These are phyloP conservation scores for Todiramphus saurophagus DNA, from an alignment of 2,113 vertebrate genomes.

Conservation along the genomic window DNA sequence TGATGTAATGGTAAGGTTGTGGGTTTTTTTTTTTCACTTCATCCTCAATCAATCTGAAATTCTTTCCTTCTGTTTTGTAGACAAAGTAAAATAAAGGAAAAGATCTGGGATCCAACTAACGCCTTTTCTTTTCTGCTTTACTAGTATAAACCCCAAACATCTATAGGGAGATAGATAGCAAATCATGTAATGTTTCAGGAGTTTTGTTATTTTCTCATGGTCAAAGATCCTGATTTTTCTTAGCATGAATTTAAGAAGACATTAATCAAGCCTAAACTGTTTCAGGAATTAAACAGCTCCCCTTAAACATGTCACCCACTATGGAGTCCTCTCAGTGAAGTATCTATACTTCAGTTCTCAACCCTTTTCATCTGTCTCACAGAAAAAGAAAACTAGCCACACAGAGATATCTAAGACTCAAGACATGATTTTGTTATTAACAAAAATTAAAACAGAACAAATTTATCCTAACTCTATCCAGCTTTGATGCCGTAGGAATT, in stretches of 20 bases:
- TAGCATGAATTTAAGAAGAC: neutral
- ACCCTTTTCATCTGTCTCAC: neutral
- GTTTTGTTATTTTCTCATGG: neutral
- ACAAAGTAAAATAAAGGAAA: neutral
- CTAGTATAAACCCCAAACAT: neutral
- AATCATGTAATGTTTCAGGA: neutral
- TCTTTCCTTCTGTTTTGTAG: neutral
- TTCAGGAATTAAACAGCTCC: neutral
- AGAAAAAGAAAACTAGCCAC: neutral
- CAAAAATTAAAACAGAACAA: neutral
- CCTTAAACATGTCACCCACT: neutral
- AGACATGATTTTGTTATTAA: neutral
- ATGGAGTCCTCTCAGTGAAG: neutral
- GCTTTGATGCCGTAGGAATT: neutral
- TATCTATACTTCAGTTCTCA: neutral
- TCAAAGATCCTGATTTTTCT: neutral
- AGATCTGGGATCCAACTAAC: neutral
- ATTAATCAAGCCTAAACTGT: neutral
- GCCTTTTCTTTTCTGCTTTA: neutral
- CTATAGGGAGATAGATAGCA: neutral
- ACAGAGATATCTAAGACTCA: neutral
- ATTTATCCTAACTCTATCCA: neutral
- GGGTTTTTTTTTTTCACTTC: neutral
- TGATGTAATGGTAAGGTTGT: neutral
- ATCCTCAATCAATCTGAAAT: neutral